A percentile compares a stretch with the other conserved stretches of the same genome.
Evolutionary conservation across 2,797 vertebrate species (phyloP).

Genomic region (Melanotaenia trifasciata): DNA sequence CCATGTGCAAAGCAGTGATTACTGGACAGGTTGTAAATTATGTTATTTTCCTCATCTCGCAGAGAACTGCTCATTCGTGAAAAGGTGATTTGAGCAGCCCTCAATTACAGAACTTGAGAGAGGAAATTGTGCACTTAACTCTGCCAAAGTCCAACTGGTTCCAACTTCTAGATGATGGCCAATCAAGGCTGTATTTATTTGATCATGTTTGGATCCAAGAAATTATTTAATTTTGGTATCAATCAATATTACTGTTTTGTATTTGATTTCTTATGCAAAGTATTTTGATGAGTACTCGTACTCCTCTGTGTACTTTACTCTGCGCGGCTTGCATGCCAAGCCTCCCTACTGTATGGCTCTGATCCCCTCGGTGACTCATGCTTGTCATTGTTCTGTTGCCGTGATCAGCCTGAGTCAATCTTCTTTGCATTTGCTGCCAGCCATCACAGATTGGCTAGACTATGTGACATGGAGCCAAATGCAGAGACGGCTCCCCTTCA

Average conservation of each 20-base stretch:
- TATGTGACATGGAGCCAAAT: slow-evolving; percentile 74
- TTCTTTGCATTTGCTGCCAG: slow-evolving; percentile 66
- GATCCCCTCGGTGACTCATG: slow-evolving; percentile 50
- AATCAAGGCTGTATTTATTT: slow-evolving; percentile 74
- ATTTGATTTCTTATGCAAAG: slow-evolving; percentile 70
- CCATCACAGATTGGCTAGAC: slow-evolving; percentile 75
- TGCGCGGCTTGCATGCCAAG: slow-evolving; percentile 21
- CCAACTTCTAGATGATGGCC: slow-evolving; percentile 72
- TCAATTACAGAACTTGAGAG: slow-evolving; percentile 72
- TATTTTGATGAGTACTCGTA: slow-evolving; percentile 53
- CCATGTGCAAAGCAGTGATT: slow-evolving; percentile 74
- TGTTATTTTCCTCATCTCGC: slow-evolving; percentile 75
- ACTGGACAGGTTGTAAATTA: slow-evolving; percentile 72
- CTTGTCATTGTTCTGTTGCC: slow-evolving; percentile 73
- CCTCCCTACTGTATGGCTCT: slow-evolving; percentile 46
- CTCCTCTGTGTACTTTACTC: slow-evolving; percentile 61
- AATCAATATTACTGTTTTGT: slow-evolving; percentile 60
- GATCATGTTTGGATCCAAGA: slow-evolving; percentile 68
- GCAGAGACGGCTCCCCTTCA: slow-evolving; percentile 68
- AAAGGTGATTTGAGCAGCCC: slow-evolving; percentile 70
- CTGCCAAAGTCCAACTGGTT: slow-evolving; percentile 72
- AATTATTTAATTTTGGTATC: slow-evolving; percentile 71
- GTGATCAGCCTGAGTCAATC: slow-evolving; percentile 72
- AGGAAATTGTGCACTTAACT: slow-evolving; percentile 71
- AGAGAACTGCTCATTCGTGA: slow-evolving; percentile 67